Conservation (phyloP, 2,888 invertebrate genomes). For the Blastobasis lacticolella region DNA sequence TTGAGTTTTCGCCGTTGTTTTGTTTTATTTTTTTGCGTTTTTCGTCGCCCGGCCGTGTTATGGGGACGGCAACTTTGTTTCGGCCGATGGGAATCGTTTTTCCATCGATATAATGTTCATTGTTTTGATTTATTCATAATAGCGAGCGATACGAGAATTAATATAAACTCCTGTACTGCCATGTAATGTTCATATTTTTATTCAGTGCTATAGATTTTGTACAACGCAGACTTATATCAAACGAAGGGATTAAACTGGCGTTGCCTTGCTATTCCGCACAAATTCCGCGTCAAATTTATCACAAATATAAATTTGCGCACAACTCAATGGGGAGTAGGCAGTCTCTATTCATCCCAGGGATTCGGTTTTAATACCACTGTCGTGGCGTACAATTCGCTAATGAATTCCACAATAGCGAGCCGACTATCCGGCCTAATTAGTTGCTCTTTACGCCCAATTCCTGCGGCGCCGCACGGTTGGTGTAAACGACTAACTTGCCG, state of each 20-base stretch:
- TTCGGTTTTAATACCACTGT: slow-evolving; percentile 33
- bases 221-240: no score
- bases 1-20: slow-evolving; percentile 46
- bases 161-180: not conserved
- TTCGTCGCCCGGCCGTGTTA: slow-evolving; percentile 29
- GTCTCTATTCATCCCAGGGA: slow-evolving; percentile 27
- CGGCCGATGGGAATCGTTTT: slow-evolving; percentile 23
- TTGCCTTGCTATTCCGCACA: no score
- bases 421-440: slow-evolving; percentile 51
- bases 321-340: slow-evolving; percentile 12
- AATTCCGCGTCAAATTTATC: no score
- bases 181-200: no score
- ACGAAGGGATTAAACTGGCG: no score
- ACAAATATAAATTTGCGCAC: not conserved
- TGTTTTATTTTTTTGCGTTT: slow-evolving; percentile 14
- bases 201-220: no score
- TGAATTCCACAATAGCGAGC: slow-evolving; percentile 53
- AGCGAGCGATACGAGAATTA: not conserved
- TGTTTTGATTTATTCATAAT: not conserved
- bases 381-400: slow-evolving; percentile 42
- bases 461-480: slow-evolving; percentile 32
- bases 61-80: slow-evolving; percentile 46
- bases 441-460: slow-evolving; percentile 50
- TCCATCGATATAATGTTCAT: slow-evolving; percentile 3
- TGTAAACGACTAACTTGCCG: slow-evolving; percentile 27